phyloP scores from a whole-genome alignment of 2,888 invertebrate genomes.

The Melinopterus prodromus region DNA sequence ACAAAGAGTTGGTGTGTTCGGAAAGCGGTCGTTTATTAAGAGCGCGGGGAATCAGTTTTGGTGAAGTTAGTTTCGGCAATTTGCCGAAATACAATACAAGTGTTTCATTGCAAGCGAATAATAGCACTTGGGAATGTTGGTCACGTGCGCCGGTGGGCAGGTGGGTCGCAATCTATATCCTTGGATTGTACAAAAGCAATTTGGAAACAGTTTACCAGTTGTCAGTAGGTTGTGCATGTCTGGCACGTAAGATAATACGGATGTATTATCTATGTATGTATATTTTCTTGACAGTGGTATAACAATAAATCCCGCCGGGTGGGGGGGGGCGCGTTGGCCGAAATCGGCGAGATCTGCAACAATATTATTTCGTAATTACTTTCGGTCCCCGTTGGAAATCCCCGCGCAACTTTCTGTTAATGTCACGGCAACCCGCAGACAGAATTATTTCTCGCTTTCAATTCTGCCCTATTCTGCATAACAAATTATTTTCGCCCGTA shows the following conservation, averaged over 20 bases:
- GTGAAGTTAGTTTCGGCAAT: conserved; percentile 39
- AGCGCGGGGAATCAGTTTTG: conserved; percentile 38
- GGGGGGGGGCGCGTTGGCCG: conserved; percentile 44
- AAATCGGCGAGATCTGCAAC: conserved; percentile 34
- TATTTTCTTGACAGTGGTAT: conserved; percentile 45
- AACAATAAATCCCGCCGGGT: conserved; percentile 44
- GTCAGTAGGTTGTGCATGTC: conserved; percentile 49
- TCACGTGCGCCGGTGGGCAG: conserved; percentile 43
- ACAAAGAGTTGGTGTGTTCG: not conserved
- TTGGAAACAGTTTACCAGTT: conserved; percentile 49
- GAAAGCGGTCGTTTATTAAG: conserved; percentile 35
- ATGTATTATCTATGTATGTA: too few species aligned
- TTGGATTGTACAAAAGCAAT: conserved; percentile 46
- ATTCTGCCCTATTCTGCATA: not conserved
- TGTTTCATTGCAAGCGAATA: conserved; percentile 37
- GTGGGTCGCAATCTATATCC: conserved; percentile 46
- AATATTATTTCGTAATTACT: conserved; percentile 8
- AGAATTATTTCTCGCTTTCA: conserved; percentile 4
- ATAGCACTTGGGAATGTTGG: conserved; percentile 42
- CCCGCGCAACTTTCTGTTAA: not conserved
- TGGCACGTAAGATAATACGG: conserved; percentile 48
- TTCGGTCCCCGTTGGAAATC: not conserved
- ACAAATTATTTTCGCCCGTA: not conserved
- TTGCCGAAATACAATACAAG: conserved; percentile 43
- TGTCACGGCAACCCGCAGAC: not conserved